phyloP scores from a whole-genome alignment of 2,888 invertebrate species.

The Platycheirus albimanus region DNA sequence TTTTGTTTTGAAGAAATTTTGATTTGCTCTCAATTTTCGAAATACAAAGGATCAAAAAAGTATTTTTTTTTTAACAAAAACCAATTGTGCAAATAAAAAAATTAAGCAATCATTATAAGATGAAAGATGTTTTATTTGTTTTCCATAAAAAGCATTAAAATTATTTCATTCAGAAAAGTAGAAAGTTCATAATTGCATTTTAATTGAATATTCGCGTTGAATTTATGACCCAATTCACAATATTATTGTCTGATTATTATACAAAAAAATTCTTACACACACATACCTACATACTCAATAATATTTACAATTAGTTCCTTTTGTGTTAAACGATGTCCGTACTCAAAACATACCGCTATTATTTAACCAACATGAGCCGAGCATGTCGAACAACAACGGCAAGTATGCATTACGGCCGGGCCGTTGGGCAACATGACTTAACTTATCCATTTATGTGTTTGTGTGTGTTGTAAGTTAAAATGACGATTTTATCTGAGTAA shows the following conservation, averaged over 20 bases:
- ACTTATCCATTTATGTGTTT: not conserved
- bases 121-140: not conserved
- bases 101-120: not conserved
- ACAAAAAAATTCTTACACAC: not conserved
- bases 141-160: not conserved
- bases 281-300: not conserved
- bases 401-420: not conserved
- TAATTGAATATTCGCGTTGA: constrained; percentile 13
- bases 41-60: no score
- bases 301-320: not conserved
- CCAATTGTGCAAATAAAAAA: not conserved
- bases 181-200: constrained; percentile 33
- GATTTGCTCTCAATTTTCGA: no score
- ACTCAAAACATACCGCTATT: not conserved
- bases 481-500: constrained; percentile 22
- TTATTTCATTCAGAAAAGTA: not conserved
- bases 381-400: not conserved
- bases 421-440: not conserved
- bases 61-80: no score
- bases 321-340: not conserved
- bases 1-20: no score
- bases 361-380: constrained; percentile 19
- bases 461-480: not conserved
- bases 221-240: constrained; percentile 31
- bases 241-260: no score